Percentiles rank a stretch among this genome's conserved stretches.
Evolutionary conservation across 1,140 invertebrate genomes (phyloP).

Genomic region (Bombus waltoni): DNA sequence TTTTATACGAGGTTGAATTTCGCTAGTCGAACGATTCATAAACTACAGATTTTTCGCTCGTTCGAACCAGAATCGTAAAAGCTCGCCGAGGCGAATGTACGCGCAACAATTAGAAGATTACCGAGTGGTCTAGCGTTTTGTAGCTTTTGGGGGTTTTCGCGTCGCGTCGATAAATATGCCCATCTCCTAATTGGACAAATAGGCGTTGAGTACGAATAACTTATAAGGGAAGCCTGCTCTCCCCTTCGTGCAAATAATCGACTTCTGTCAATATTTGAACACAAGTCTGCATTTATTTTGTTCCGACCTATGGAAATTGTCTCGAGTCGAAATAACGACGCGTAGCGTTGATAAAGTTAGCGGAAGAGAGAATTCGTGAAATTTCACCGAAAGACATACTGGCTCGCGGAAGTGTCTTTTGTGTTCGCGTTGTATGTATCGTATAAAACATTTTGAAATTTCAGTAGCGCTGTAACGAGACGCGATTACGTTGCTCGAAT

Average conservation of each 20-base stretch:
- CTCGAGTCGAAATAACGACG: not conserved
- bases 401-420: too few species aligned
- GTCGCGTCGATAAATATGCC: not conserved
- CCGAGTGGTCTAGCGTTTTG: not conserved
- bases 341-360: not conserved
- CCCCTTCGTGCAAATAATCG: slow-evolving; percentile 10
- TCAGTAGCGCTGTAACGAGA: too few species aligned
- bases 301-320: not conserved
- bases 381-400: not conserved
- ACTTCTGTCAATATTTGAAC: slow-evolving; percentile 9
- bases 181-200: slow-evolving; percentile 14
- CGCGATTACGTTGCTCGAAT: too few species aligned
- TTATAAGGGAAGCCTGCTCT: not conserved
- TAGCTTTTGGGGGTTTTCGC: too few species aligned
- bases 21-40: not conserved
- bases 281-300: not conserved
- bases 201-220: not conserved
- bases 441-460: too few species aligned
- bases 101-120: slow-evolving; percentile 25
- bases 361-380: not conserved
- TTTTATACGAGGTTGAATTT: not conserved
- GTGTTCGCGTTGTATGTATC: too few species aligned
- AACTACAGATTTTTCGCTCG: not conserved
- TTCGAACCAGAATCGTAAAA: not conserved
- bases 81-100: not conserved